These are phyloP conservation scores for Sturnira hondurensis DNA, from an alignment of 2,113 vertebrate species.

Conservation along the genomic window DNA sequence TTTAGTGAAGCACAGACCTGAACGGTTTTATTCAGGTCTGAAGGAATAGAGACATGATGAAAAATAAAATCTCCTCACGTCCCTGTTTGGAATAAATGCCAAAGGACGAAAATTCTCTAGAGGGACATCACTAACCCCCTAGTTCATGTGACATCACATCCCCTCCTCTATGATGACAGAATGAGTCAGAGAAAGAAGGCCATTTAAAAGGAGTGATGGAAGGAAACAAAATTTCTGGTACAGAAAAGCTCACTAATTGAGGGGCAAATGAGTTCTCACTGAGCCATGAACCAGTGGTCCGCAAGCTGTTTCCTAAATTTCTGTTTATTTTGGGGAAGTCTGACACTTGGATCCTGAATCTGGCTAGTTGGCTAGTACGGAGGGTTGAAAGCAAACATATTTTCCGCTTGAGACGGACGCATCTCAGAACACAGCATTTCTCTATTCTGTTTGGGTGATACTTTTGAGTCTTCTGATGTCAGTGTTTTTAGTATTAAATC, in stretches of 20 bases:
- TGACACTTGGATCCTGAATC: neutral
- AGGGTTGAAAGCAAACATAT: slow-evolving; percentile 3
- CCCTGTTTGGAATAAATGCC: neutral
- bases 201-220: neutral
- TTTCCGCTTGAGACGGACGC: slow-evolving; percentile 19
- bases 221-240: neutral
- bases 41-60: neutral
- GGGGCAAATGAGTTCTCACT: neutral
- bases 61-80: neutral
- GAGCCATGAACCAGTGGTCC: neutral
- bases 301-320: neutral
- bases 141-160: neutral
- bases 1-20: neutral
- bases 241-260: neutral
- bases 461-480: neutral
- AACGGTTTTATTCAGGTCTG: neutral
- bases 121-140: neutral
- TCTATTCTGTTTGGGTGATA: neutral
- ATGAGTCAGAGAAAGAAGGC: neutral
- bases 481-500: neutral
- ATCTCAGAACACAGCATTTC: neutral
- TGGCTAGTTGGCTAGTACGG: neutral
- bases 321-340: slow-evolving; percentile 27
- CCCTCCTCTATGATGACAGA: neutral
- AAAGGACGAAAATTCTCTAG: neutral